phyloP scores from a whole-genome alignment of 2,113 vertebrate species.

The Stigmatopora argus region DNA sequence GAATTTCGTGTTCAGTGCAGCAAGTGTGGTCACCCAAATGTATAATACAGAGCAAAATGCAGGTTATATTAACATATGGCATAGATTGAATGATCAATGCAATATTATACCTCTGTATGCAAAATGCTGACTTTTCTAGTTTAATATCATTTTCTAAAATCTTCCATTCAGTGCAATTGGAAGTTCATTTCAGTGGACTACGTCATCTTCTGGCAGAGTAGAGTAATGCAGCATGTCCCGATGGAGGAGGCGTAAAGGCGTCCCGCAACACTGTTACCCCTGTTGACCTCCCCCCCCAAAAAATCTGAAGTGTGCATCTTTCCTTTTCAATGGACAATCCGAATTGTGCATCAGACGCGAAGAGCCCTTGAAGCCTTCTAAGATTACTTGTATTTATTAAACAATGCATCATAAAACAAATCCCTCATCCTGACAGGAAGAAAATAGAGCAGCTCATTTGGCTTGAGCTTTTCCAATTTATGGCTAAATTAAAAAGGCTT shows the following conservation, averaged over 20 bases:
- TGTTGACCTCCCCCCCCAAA: slow-evolving; percentile 64
- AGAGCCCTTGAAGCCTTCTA: slow-evolving; percentile 81
- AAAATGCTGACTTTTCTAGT: not conserved
- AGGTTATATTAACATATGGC: not conserved
- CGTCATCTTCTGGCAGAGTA: slow-evolving; percentile 77
- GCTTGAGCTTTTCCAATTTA: slow-evolving; percentile 94
- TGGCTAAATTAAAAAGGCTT: slow-evolving; percentile 92
- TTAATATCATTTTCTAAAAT: not conserved
- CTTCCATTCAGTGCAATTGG: slow-evolving; percentile 12
- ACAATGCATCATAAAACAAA: slow-evolving; percentile 99
- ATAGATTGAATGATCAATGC: not conserved
- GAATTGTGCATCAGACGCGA: slow-evolving; percentile 74
- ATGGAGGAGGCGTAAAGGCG: slow-evolving; percentile 7
- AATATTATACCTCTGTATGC: not conserved
- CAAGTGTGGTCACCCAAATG: slow-evolving; percentile 18
- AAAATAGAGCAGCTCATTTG: slow-evolving; percentile 98
- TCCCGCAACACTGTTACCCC: slow-evolving; percentile 55
- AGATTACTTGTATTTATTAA: slow-evolving; percentile 99
- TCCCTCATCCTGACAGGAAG: slow-evolving; percentile 99
- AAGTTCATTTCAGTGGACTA: slow-evolving; percentile 64
- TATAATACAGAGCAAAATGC: slow-evolving; percentile 28
- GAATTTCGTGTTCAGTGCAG: not conserved
- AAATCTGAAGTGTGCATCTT: slow-evolving; percentile 66
- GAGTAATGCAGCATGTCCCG: slow-evolving; percentile 9
- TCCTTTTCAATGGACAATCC: slow-evolving; percentile 54